Percentiles rank a stretch among this genome's conserved stretches.
phyloP scores from a whole-genome alignment of 2,113 vertebrate species.

The Acanthisitta chloris region DNA sequence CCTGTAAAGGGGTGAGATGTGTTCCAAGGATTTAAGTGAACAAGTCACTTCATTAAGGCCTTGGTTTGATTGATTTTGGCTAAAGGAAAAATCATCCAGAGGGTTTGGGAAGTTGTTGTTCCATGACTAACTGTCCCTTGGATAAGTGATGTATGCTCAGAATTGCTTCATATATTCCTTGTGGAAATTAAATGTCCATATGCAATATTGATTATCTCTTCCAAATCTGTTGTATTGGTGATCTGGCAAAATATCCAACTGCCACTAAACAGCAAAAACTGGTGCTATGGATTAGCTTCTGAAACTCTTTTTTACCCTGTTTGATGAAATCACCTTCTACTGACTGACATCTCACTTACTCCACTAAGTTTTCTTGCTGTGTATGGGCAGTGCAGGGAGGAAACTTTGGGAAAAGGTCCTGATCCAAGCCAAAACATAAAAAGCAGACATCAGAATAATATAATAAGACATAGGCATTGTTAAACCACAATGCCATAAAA shows the following conservation, averaged over 20 bases:
- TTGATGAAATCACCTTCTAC: too few relatives aligned
- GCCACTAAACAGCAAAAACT: accelerated
- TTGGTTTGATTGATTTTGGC: too few relatives aligned
- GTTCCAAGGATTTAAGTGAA: accelerated
- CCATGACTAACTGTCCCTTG: neutral
- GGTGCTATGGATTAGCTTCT: neutral
- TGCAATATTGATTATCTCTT: accelerated
- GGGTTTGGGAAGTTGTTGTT: neutral
- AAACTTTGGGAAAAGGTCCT: neutral
- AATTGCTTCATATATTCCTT: accelerated
- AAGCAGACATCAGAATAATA: neutral
- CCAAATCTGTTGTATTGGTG: accelerated
- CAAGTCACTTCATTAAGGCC: accelerated
- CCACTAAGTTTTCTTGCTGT: neutral
- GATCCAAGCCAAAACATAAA: neutral
- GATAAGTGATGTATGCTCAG: accelerated
- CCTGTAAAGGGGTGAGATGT: accelerated
- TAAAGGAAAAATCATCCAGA: accelerated
- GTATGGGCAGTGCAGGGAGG: neutral
- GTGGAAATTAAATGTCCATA: accelerated
- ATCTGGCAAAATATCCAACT: neutral
- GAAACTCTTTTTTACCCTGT: neutral
- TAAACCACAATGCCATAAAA: neutral
- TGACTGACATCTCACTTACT: accelerated
- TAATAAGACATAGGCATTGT: neutral